phyloP scores from a whole-genome alignment of 2,888 invertebrate species.

The Drosophila mercatorum region DNA sequence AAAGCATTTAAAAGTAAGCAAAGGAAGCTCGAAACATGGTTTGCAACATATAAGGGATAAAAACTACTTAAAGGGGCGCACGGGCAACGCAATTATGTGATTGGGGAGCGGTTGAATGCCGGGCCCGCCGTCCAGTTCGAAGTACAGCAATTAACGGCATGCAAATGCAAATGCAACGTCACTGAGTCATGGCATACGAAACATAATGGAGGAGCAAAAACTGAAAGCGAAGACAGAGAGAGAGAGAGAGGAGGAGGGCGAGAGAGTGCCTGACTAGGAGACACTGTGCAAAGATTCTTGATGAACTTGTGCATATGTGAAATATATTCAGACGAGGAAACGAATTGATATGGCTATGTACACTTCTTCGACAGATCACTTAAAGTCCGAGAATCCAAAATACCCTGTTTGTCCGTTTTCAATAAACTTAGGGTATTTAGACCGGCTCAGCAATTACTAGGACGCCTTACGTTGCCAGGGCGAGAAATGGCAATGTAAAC shows the following conservation, averaged over 20 bases:
- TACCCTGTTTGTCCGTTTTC: not conserved
- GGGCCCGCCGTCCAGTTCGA: constrained; percentile 60
- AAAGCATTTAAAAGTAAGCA: constrained; percentile 51
- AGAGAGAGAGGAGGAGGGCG: not conserved
- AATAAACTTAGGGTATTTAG: constrained; percentile 4
- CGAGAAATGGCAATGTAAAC: constrained; percentile 68
- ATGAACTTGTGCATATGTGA: not conserved
- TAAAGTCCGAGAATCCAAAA: not conserved
- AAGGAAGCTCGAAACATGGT: constrained; percentile 34
- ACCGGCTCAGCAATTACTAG: constrained; percentile 60
- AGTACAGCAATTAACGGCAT: constrained; percentile 75
- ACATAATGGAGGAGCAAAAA: constrained; percentile 24
- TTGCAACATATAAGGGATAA: not conserved
- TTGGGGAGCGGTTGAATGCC: constrained; percentile 13
- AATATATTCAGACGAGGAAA: not conserved
- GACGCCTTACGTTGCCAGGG: constrained; percentile 69
- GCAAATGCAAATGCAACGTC: constrained; percentile 77
- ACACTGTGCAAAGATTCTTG: not conserved
- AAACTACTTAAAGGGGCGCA: constrained; percentile 8
- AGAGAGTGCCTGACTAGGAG: not conserved
- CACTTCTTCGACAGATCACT: not conserved
- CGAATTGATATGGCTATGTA: not conserved
- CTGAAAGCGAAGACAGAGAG: not conserved
- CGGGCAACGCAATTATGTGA: constrained; percentile 25
- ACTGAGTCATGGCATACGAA: constrained; percentile 66